Conservation (phyloP, 2,113 vertebrate genomes). For the Bos taurus region DNA sequence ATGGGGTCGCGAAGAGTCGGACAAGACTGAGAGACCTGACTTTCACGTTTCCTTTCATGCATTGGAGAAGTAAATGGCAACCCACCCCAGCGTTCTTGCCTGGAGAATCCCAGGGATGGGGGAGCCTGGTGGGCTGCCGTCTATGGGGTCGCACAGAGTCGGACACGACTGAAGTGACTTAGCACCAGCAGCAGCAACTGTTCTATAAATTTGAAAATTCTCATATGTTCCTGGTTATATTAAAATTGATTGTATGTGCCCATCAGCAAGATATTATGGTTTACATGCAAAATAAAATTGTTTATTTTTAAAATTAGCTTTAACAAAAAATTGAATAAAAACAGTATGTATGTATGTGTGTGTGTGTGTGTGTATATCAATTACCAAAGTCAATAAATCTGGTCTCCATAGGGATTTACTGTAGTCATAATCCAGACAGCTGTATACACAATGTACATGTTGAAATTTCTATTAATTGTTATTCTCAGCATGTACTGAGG, state of each 20-base stretch:
- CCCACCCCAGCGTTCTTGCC: too few species aligned
- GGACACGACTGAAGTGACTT: too few species aligned
- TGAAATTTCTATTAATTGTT: constrained; percentile 45
- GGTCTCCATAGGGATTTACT: background rate
- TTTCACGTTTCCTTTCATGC: too few species aligned
- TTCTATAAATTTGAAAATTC: constrained; percentile 32
- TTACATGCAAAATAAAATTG: constrained; percentile 36
- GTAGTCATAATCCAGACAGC: background rate
- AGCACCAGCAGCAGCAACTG: background rate
- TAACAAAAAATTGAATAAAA: background rate
- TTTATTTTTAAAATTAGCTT: constrained; percentile 33
- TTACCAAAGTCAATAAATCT: constrained; percentile 25
- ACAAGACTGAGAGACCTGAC: too few species aligned
- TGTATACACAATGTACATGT: constrained; percentile 4
- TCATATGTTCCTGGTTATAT: background rate
- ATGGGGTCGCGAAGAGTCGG: too few species aligned
- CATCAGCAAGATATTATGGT: background rate
- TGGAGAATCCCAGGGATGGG: too few species aligned
- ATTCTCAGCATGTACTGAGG: background rate
- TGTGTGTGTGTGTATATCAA: background rate
- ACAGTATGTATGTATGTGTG: background rate
- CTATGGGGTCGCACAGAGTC: too few species aligned
- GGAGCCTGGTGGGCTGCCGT: too few species aligned
- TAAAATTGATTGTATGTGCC: background rate
- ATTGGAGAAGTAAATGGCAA: too few species aligned